Evolutionary conservation across 2,797 vertebrate species (phyloP), one percentile per base, ranked within the genome.

Genomic region (Phaenicophaeus curvirostris): DNA sequence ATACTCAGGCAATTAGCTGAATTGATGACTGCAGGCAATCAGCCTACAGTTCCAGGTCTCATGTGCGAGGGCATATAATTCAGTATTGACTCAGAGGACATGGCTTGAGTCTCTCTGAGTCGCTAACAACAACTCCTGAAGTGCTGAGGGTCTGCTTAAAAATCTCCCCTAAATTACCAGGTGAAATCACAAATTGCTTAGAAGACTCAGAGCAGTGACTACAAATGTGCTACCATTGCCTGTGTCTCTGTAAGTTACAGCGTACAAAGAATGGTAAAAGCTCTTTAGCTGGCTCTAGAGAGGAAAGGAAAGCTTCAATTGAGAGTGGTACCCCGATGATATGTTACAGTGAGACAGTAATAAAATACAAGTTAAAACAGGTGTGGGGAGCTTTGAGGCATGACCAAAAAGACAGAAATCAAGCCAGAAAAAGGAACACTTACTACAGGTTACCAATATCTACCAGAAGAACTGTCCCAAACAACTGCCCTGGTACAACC

Each of bases 11-110:
- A 91, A 79, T 93, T 93, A 87, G 48, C 57, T 54, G 44, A 71
- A 94, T 57, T 94, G 94, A 95, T 89, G 58, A 92, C 73, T 66
- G 87, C 58, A 89, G 48, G 76, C 63, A 83, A 89, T 54, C 87
- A 94, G 58, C 46, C 41, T 75, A 51, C 39, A 72, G n/a, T 25
- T 62, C 41, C 0, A 0, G 20, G 19, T 77, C 46, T 90, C 44
- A 19, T 3, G 3, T 57, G 25, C 28, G 80, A 5, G 2, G 59
- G 51, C 51, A 50, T 19, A 78, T 62, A 8, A 77, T 59, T 68
- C 68, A 66, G 25, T 48, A 85, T 44, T 63, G 89, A 73, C 51
- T 75, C 63, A 58, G 65, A 85, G 21, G 25, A 83, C 73, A 87
- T 61, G 39, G 27, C 31, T 90, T 68, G n/a, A 66, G 41, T 81